Conservation (phyloP, 1,140 invertebrate genomes). For the Drosophila biarmipes region DNA sequence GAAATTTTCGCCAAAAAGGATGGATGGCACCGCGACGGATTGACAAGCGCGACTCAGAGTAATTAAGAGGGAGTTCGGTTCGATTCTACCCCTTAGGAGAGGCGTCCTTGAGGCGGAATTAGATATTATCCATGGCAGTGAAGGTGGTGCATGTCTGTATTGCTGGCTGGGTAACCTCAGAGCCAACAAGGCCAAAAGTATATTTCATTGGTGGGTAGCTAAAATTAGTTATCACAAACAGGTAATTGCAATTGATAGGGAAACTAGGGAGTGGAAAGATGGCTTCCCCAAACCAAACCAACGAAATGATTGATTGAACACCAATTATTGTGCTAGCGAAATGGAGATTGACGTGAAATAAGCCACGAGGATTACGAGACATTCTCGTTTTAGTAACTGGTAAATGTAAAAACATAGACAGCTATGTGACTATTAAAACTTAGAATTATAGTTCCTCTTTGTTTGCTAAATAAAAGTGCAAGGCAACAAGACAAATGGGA, state of each 20-base stretch:
- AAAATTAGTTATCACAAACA: conserved; percentile 25
- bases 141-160: conserved; percentile 4
- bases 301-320: conserved; percentile 17
- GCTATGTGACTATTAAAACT: no score
- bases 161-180: conserved; percentile 22
- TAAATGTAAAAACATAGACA: background rate
- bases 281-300: background rate
- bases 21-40: conserved; percentile 8
- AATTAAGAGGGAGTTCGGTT: conserved; percentile 44
- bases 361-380: background rate
- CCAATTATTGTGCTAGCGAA: conserved; percentile 1
- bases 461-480: background rate
- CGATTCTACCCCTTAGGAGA: background rate
- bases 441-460: no score
- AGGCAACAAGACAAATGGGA: background rate
- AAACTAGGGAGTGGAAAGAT: conserved; percentile 5
- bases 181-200: conserved; percentile 15
- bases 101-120: conserved; percentile 32
- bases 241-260: conserved; percentile 19
- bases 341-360: background rate
- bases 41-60: conserved; percentile 36
- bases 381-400: background rate
- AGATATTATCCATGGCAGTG: conserved; percentile 32
- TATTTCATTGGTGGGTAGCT: conserved; percentile 1
- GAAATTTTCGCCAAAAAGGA: conserved; percentile 23